These are phyloP conservation scores for Phthorimaea operculella DNA, from an alignment of 1,140 invertebrate species.

Conservation along the genomic window DNA sequence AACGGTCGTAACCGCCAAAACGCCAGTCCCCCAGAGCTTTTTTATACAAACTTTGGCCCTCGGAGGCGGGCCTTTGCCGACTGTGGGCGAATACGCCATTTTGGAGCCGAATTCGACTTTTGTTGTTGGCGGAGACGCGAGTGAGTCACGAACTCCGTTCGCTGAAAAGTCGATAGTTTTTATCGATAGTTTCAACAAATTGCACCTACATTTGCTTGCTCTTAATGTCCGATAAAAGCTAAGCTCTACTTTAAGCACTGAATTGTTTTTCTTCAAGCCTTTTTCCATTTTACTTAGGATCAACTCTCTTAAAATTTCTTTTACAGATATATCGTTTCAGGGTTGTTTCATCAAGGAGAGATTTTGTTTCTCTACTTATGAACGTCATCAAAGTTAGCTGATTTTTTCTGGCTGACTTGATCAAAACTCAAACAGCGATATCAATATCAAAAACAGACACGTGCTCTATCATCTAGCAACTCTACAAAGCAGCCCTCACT, in stretches of 20 bases:
- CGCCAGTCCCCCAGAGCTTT: conserved; percentile 41
- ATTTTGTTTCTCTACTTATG: no score
- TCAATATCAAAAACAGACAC: not conserved
- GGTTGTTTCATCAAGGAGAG: no score
- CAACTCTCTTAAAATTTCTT: no score
- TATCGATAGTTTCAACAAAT: conserved; percentile 27
- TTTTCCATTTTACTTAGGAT: no score
- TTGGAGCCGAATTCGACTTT: conserved; percentile 34
- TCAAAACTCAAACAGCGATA: no score
- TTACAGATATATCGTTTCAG: no score
- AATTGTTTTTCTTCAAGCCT: no score
- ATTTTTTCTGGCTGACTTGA: no score
- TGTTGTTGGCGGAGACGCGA: conserved; percentile 63
- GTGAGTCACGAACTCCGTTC: conserved; percentile 55
- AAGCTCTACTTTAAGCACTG: no score
- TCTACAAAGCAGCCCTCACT: not conserved
- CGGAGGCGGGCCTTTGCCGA: conserved; percentile 46
- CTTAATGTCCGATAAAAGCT: no score
- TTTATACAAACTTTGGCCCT: conserved; percentile 43
- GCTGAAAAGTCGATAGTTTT: conserved; percentile 30
- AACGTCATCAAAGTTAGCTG: no score
- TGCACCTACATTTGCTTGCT: no score
- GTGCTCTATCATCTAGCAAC: not conserved
- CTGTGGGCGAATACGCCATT: conserved; percentile 50
- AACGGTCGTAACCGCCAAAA: conserved; percentile 32